A percentile compares a stretch with the other conserved stretches of the same genome.
These are phyloP conservation scores for Scrobipalpa atriplicella DNA, from an alignment of 2,888 invertebrate species.

Conservation along the genomic window DNA sequence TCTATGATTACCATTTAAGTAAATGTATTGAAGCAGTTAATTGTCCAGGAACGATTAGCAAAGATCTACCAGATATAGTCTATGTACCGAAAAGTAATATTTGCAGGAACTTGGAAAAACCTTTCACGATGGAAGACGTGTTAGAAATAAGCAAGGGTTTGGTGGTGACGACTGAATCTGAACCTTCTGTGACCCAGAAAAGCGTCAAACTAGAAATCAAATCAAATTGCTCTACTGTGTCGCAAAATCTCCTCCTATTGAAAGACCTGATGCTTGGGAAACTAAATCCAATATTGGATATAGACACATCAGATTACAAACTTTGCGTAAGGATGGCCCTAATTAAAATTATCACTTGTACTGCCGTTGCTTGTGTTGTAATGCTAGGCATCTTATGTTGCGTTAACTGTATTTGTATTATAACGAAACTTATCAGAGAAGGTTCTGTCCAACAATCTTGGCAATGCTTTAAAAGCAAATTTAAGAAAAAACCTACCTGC, in stretches of 20 bases:
- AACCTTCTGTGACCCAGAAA: conserved; percentile 28
- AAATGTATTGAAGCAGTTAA: conserved; percentile 52
- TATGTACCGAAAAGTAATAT: conserved; percentile 57
- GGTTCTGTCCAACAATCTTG: conserved; percentile 33
- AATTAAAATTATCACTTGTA: neutral
- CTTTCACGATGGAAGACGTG: conserved; percentile 56
- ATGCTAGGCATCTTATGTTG: neutral
- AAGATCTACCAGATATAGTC: conserved; percentile 56
- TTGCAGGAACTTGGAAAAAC: conserved; percentile 59
- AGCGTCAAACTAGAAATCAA: conserved; percentile 42
- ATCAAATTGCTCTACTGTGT: conserved; percentile 66
- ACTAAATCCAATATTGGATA: conserved; percentile 44
- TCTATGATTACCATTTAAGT: conserved; percentile 45
- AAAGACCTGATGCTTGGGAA: conserved; percentile 60
- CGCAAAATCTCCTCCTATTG: conserved; percentile 61
- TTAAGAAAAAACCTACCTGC: conserved; percentile 26
- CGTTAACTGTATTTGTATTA: neutral
- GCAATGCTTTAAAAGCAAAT: conserved; percentile 35
- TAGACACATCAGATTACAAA: conserved; percentile 41
- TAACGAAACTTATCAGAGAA: conserved; percentile 38
- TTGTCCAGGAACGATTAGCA: conserved; percentile 48
- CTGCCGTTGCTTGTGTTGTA: neutral
- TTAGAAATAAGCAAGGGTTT: conserved; percentile 60
- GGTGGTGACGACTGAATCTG: conserved; percentile 49
- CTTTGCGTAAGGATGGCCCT: conserved; percentile 7